A percentile compares a stretch with the other conserved stretches of the same genome.
Evolutionary conservation across 2,797 vertebrate species (phyloP).

Genomic region (Enoplosus armatus): DNA sequence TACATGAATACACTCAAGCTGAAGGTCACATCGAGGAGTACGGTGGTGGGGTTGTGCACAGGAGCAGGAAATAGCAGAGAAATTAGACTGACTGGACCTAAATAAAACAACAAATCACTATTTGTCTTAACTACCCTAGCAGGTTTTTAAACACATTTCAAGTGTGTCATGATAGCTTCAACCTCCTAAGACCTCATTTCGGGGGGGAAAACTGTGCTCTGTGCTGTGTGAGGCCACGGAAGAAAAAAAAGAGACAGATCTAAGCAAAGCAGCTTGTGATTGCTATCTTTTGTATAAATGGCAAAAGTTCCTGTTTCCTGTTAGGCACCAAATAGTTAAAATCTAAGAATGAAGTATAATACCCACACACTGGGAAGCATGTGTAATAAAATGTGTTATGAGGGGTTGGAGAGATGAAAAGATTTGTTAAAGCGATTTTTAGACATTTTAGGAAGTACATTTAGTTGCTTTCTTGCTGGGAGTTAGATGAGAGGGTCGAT

Average conservation of each 20-base stretch:
- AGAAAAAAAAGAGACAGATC: not conserved
- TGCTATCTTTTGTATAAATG: conserved; percentile 41
- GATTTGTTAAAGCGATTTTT: not conserved
- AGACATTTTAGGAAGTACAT: not conserved
- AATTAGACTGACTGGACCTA: conserved; percentile 27
- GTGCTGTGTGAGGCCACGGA: not conserved
- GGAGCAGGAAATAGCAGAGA: conserved; percentile 47
- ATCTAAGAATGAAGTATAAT: not conserved
- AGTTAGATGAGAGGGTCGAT: not conserved
- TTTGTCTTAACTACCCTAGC: not conserved
- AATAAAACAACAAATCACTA: conserved; percentile 26
- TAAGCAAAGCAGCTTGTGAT: conserved; percentile 27
- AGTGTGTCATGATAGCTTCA: conserved; percentile 8
- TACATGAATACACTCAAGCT: conserved; percentile 46
- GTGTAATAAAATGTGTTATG: not conserved
- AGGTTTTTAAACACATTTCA: not conserved
- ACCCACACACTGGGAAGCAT: not conserved
- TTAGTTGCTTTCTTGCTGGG: not conserved
- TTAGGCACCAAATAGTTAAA: not conserved
- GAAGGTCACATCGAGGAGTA: conserved; percentile 57
- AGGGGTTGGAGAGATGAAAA: not conserved
- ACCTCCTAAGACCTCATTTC: not conserved
- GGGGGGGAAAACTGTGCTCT: not conserved
- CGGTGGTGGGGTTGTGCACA: conserved; percentile 25
- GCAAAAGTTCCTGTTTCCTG: conserved; percentile 55